Evolutionary conservation across 2,113 vertebrate genomes (phyloP), one percentile per base, ranked within the genome.

Genomic region (Colaptes auratus): DNA sequence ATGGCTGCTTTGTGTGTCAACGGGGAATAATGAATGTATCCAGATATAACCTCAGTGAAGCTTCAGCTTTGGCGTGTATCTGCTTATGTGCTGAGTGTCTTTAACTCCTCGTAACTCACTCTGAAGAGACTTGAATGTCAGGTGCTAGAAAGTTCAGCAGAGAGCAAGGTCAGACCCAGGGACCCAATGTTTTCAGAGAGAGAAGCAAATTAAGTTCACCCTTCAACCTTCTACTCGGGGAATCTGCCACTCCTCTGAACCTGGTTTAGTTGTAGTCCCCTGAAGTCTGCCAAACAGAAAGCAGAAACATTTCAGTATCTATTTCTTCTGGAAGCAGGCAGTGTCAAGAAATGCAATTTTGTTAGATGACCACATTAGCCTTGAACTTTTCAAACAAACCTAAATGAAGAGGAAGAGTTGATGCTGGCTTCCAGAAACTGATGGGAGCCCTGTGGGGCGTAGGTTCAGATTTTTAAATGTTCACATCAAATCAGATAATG

Each of bases 201-300:
- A 69, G 66, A 50, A 75, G 48, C 90, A 94, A 89, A 95, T 94
- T 88, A 92, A 90, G 39, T 84, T 93, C 88, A 90, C 73, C 82
- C 88, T 80, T 90, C 88, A 88, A 4, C 53, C 27, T 42, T 73
- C 27, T 42, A 9, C 42, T 53, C 63, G 15, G 78, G 42, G 65
- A 70, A 80, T 60, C 88, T 81, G 72, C 93, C 35, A 25, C 48
- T 82, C 25, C 69, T 65, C 24, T 60, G 77, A 86, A 52, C 52
- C 69, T 13, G 3, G 42, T 87, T 52, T 52, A 77, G 48, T 88
- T n/a, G 27, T 25, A 30, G 59, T 21, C 79, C 46, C 73, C 55
- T 42, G 61, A 69, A 88, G 7, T 55, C 86, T 79, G 66, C 42
- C 76, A 59, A 72, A 63, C 39, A 71, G 67, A 71, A 88, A 69